These are phyloP conservation scores for Tupaia chinensis DNA, from an alignment of 2,113 vertebrate genomes.

Conservation along the genomic window DNA sequence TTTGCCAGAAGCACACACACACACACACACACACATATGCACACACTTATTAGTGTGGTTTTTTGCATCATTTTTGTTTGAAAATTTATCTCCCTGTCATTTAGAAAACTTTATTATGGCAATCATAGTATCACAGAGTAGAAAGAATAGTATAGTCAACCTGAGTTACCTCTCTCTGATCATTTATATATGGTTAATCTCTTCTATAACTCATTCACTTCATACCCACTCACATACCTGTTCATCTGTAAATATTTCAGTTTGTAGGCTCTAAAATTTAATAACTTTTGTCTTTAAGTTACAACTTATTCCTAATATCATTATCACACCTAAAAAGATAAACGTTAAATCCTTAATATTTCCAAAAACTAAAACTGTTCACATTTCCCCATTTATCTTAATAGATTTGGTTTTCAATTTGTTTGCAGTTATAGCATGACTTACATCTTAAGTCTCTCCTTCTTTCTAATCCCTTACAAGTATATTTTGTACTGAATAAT, in stretches of 20 bases:
- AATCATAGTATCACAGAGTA: neutral
- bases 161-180: neutral
- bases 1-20: neutral
- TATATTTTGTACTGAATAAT: too few relatives aligned
- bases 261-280: neutral
- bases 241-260: neutral
- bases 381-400: neutral
- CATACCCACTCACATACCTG: too few relatives aligned
- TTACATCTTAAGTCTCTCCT: neutral
- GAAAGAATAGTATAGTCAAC: neutral
- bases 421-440: neutral
- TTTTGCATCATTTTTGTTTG: neutral
- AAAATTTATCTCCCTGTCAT: neutral
- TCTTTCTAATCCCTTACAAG: neutral
- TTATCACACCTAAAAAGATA: neutral
- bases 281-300: neutral
- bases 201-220: neutral
- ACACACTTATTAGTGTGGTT: neutral
- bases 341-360: neutral
- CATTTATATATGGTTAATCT: neutral
- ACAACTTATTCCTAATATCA: neutral
- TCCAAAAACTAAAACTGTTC: neutral
- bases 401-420: slow-evolving; percentile 3
- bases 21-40: neutral
- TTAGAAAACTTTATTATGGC: neutral